Conservation (phyloP, 2,888 invertebrate genomes). For the Tetranychus piercei region DNA sequence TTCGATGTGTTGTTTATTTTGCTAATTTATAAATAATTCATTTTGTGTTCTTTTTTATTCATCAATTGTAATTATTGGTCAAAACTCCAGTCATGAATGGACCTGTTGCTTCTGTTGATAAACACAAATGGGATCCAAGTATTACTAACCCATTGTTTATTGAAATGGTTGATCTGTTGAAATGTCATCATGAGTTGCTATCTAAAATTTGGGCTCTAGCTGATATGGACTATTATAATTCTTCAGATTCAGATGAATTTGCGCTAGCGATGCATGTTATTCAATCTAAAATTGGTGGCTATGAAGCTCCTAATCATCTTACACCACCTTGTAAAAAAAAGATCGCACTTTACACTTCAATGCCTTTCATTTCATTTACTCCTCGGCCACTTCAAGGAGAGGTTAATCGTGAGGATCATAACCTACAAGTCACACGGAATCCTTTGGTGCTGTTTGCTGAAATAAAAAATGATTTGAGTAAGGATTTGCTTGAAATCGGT, state of each 20-base stretch:
- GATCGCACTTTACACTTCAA: neutral
- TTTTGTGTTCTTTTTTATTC: neutral
- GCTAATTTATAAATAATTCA: too few species aligned
- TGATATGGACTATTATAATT: too few species aligned
- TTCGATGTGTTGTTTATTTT: too few species aligned
- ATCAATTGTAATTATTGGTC: neutral
- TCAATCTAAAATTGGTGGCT: too few species aligned
- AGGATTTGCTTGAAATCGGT: constrained; percentile 16
- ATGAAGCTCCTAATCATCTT: too few species aligned
- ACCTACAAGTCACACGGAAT: neutral
- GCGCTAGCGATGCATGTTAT: too few species aligned
- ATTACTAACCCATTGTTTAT: neutral
- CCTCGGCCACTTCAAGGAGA: neutral
- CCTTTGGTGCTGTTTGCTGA: neutral
- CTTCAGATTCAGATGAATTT: too few species aligned
- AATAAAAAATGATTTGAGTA: neutral
- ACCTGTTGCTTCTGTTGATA: neutral
- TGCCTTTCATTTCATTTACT: constrained; percentile 1
- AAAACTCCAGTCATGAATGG: neutral
- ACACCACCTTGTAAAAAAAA: too few species aligned
- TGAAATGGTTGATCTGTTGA: neutral
- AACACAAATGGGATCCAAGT: neutral
- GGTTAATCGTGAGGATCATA: too few species aligned
- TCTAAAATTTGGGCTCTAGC: too few species aligned
- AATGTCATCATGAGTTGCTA: neutral